A percentile compares a stretch with the other conserved stretches of the same genome.
These are phyloP conservation scores for Pao palembangensis DNA, from an alignment of 2,113 vertebrate species.

Conservation along the genomic window DNA sequence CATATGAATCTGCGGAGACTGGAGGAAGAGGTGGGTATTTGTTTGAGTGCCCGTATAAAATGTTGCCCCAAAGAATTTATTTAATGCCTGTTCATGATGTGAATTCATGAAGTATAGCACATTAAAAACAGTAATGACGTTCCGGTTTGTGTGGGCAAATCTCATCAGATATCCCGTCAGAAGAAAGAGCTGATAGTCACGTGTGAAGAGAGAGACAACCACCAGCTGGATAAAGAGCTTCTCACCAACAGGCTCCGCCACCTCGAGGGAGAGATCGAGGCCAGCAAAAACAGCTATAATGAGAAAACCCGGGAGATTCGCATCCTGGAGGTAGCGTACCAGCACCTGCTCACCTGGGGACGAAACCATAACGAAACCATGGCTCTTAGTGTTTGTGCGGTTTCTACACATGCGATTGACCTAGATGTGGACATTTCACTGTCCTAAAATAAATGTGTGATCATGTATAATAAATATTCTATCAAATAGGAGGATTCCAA, in stretches of 20 bases:
- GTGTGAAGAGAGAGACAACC: conserved; percentile 81
- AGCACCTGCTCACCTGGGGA: neutral
- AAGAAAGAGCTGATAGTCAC: conserved; percentile 82
- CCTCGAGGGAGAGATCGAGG: conserved; percentile 83
- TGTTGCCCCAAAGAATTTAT: too few species aligned
- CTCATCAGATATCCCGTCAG: conserved; percentile 75
- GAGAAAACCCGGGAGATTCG: conserved; percentile 83
- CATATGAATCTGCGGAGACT: conserved; percentile 71
- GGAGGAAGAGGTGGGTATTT: conserved; percentile 85
- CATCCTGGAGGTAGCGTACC: conserved; percentile 79
- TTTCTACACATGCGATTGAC: neutral
- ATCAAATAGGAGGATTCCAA: neutral
- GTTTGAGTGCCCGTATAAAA: neutral
- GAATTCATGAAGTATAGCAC: neutral
- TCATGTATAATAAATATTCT: neutral
- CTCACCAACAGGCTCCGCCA: conserved; percentile 83
- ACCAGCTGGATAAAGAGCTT: conserved; percentile 84
- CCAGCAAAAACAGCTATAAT: conserved; percentile 76
- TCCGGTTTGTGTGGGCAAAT: conserved; percentile 7
- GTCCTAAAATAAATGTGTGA: neutral
- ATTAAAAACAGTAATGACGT: conserved; percentile 9
- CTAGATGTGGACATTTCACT: neutral
- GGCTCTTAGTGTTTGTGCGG: neutral
- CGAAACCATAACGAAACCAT: neutral
- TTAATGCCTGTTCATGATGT: neutral